Evolutionary conservation across 2,797 vertebrate genomes (phyloP).

Genomic region (Synaphobranchus kaupii): DNA sequence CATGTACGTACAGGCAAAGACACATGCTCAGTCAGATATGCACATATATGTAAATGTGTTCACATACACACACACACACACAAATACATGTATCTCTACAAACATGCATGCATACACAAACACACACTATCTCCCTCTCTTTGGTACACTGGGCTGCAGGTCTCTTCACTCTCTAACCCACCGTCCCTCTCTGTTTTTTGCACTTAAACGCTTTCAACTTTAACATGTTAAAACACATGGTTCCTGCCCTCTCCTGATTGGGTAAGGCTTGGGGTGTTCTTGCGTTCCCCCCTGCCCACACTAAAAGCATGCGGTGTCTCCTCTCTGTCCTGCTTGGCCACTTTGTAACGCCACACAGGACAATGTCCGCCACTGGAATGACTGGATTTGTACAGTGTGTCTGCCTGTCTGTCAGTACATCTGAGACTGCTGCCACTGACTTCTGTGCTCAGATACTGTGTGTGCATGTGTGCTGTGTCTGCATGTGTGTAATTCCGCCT

Average conservation of each 20-base stretch:
- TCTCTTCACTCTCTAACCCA: constrained; percentile 81
- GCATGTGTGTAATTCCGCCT: background rate
- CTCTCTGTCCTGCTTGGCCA: constrained; percentile 30
- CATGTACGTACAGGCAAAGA: background rate
- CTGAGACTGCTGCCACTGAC: constrained; percentile 30
- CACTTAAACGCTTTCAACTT: constrained; percentile 89
- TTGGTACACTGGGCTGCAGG: constrained; percentile 71
- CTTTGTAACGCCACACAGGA: constrained; percentile 42
- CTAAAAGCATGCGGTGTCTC: constrained; percentile 59
- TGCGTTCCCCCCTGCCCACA: constrained; percentile 27
- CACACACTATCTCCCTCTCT: background rate
- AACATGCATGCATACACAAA: constrained; percentile 22
- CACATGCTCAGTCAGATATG: background rate
- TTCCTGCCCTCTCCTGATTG: constrained; percentile 89
- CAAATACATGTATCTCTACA: background rate
- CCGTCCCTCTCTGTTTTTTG: constrained; percentile 85
- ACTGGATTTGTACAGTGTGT: background rate
- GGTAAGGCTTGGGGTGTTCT: constrained; percentile 80
- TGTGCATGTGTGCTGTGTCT: background rate
- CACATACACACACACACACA: constrained; percentile 1
- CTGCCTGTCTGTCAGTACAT: constrained; percentile 48
- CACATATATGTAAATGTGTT: background rate
- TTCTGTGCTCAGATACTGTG: constrained; percentile 26
- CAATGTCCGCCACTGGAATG: background rate
- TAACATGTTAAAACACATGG: constrained; percentile 84